Evolutionary conservation across 2,113 vertebrate species (phyloP), one percentile per base, ranked within the genome.

Genomic region (Ptilonorhynchus violaceus): DNA sequence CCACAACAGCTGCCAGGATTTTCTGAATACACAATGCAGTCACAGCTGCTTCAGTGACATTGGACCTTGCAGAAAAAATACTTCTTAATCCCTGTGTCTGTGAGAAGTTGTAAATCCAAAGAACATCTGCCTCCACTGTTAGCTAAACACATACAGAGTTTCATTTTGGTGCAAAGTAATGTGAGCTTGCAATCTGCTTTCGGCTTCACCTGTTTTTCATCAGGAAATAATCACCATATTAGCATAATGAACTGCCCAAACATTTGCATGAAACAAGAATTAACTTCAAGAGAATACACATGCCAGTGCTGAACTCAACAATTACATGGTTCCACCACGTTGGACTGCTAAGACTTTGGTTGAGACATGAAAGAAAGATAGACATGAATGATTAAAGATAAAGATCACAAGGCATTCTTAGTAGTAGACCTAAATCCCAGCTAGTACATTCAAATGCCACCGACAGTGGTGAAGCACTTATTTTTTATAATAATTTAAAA

Each of bases 21-120:
- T 74, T 50, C 46, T 69, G 91, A 92, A 94, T 25, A 56, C 50
- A 68, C 16, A 75, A 46, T 16, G 52, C 52, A 47, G 30, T 75
- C 49, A 49, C 77, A 92, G 87, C 50, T 83, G 88, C 86, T 84
- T 52, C 63, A 41, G 31, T 66, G 84, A 90, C 81, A 97, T 67
- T 76, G 84, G 70, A 96, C 47, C 47, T 76, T 41, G 39, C 42
- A 75, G 85, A 91, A 87, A 95, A 83, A 42, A 49, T 55, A 53
- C 47, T 91, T 25, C 72, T 91, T 91, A 97, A 97, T 92, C 84
- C 79, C 8, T 0, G 83, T 73, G 85, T 70, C 85, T 94, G 53
- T 18, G 17, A 96, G 66, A 93, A 85, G 37, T n/a, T 49, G 88
- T 93, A 96, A 95, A 96, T 94, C 88, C 85, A 68, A 72, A 84